phyloP scores from a whole-genome alignment of 2,888 invertebrate genomes.

The Lacanobia oleracea region DNA sequence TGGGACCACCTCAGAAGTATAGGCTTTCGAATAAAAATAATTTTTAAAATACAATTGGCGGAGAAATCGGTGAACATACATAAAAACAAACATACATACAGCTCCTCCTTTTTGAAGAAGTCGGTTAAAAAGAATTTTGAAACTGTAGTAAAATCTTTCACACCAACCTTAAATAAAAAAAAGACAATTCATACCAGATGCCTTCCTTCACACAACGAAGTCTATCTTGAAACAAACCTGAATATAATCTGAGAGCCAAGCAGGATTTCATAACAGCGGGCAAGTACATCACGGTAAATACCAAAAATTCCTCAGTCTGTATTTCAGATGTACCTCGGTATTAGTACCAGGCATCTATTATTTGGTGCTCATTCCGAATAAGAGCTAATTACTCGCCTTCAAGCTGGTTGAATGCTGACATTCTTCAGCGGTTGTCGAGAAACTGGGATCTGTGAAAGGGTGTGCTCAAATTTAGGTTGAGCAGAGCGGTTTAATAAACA shows the following conservation, averaged over 20 bases:
- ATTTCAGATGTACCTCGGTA: slow-evolving; percentile 51
- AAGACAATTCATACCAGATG: no score
- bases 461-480: slow-evolving; percentile 1
- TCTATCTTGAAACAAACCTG: slow-evolving; percentile 1
- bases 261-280: slow-evolving; percentile 49
- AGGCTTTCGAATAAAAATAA: no score
- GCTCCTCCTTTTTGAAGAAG: no score
- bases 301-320: slow-evolving; percentile 51
- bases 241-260: slow-evolving; percentile 10
- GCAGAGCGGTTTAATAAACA: background rate
- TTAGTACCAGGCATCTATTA: slow-evolving; percentile 76
- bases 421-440: slow-evolving; percentile 81
- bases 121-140: no score
- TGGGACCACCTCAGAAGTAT: no score
- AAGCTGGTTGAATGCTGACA: slow-evolving; percentile 85
- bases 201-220: background rate
- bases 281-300: slow-evolving; percentile 23
- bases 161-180: no score
- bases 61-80: no score
- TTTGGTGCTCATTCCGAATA: slow-evolving; percentile 79
- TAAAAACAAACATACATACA: no score
- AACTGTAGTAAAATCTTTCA: no score
- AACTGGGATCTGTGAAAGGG: slow-evolving; percentile 66
- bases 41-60: no score
- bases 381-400: slow-evolving; percentile 88